Percentiles rank a stretch among this genome's conserved stretches.
These are phyloP conservation scores for Naja naja DNA, from an alignment of 2,113 vertebrate genomes.

Conservation along the genomic window DNA sequence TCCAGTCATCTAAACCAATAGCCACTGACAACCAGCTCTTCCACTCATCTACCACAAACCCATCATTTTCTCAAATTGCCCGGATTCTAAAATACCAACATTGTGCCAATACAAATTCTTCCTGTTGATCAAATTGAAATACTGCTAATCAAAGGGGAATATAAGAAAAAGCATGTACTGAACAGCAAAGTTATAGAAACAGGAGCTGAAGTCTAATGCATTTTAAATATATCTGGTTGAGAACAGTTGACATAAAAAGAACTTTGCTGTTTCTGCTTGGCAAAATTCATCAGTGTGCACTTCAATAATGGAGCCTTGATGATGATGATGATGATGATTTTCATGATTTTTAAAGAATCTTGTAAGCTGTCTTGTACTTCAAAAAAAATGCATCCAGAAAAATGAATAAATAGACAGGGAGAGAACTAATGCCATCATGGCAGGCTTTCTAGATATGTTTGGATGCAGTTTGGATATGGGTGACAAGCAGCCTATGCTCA, in stretches of 20 bases:
- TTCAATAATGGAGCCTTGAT: background rate
- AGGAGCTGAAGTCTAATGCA: background rate
- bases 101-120: background rate
- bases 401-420: background rate
- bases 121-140: background rate
- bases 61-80: background rate
- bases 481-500: background rate
- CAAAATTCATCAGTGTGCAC: background rate
- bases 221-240: background rate
- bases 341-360: background rate
- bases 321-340: background rate
- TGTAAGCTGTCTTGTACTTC: background rate
- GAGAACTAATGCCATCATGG: background rate
- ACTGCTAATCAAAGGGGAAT: background rate
- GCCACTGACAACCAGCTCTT: background rate
- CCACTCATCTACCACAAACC: background rate
- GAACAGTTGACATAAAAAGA: background rate
- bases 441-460: background rate
- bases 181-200: background rate
- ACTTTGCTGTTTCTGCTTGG: background rate
- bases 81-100: background rate
- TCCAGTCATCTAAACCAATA: background rate
- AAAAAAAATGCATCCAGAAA: background rate
- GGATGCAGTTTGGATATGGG: background rate
- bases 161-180: background rate